A percentile compares a stretch with the other conserved stretches of the same genome.
Conservation (phyloP, 2,113 vertebrate species). For the Actenoides lindsayi region DNA sequence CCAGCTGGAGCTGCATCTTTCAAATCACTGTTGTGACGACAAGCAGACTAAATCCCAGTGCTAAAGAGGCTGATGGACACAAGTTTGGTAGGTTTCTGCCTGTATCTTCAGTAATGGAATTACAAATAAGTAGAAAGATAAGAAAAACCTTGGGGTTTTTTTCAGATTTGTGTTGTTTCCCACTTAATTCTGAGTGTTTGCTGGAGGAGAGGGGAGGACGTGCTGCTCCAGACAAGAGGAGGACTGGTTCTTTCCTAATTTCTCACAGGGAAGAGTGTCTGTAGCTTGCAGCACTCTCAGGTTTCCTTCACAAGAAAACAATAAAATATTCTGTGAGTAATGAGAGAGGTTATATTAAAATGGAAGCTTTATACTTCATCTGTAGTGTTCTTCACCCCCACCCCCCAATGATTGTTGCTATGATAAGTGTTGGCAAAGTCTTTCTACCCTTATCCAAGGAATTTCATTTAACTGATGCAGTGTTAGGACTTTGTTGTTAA, state of each 20-base stretch:
- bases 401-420: not conserved
- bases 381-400: not conserved
- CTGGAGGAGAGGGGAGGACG: not conserved
- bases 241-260: not conserved
- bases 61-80: not conserved
- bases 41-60: not conserved
- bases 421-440: not conserved
- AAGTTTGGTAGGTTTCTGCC: not conserved
- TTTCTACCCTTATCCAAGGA: not conserved
- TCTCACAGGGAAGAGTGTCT: not conserved
- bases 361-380: not conserved
- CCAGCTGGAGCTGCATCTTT: not conserved
- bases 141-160: not conserved
- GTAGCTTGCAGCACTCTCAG: not conserved
- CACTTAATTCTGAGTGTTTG: not conserved
- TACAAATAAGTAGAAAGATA: not conserved
- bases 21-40: not conserved
- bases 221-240: not conserved
- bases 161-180: not conserved
- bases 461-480: not conserved
- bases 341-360: not conserved
- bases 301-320: slow-evolving; percentile 12
- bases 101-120: not conserved
- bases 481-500: not conserved
- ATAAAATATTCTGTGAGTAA: not conserved